Evolutionary conservation across 2,888 invertebrate genomes (phyloP).

Genomic region (Neoscelio sp.): DNA sequence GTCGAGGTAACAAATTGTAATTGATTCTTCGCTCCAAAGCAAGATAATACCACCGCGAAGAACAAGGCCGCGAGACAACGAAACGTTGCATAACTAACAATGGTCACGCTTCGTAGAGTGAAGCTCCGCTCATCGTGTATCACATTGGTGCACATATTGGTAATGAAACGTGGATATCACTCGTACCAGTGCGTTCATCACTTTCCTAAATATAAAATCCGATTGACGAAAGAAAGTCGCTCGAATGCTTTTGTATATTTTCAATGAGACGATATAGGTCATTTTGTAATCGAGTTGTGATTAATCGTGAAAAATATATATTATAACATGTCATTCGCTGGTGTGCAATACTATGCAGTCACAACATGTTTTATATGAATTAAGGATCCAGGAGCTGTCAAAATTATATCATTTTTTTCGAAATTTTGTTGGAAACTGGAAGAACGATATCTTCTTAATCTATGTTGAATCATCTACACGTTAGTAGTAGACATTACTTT

Average conservation of each 20-base stretch:
- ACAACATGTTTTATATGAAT: too few species aligned
- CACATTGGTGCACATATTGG: conserved; percentile 48
- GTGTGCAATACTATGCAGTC: too few species aligned
- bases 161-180: conserved; percentile 58
- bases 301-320: not conserved
- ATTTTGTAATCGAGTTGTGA: not conserved
- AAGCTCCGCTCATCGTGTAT: conserved; percentile 66
- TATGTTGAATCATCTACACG: too few species aligned
- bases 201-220: conserved; percentile 53
- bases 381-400: too few species aligned
- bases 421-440: too few species aligned
- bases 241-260: conserved; percentile 4
- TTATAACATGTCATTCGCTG: too few species aligned
- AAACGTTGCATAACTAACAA: conserved; percentile 81
- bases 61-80: conserved; percentile 79
- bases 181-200: conserved; percentile 26
- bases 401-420: too few species aligned
- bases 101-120: conserved; percentile 80
- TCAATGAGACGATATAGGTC: not conserved
- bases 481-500: too few species aligned
- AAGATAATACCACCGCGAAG: conserved; percentile 77
- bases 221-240: conserved; percentile 49
- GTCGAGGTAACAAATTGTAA: conserved; percentile 67
- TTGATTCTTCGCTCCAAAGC: conserved; percentile 76
- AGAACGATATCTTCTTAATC: too few species aligned